These are phyloP conservation scores for Allolobophora icterica DNA, from an alignment of 2,888 invertebrate genomes.

Conservation along the genomic window DNA sequence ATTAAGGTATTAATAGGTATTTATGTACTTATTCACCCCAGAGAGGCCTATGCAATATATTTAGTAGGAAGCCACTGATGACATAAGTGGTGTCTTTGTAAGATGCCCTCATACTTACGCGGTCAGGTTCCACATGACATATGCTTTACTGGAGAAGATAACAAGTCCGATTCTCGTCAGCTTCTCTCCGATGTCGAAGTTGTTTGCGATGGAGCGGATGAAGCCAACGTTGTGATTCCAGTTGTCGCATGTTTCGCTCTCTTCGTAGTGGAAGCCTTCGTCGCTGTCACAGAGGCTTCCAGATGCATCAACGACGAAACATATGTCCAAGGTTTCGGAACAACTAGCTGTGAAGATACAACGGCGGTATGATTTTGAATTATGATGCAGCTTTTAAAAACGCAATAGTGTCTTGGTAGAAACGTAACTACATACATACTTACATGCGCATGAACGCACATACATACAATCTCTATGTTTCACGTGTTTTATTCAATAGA, in stretches of 20 bases:
- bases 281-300: constrained; percentile 39
- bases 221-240: constrained; percentile 15
- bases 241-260: constrained; percentile 32
- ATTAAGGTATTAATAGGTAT: no score
- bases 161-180: neutral
- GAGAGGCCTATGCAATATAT: no score
- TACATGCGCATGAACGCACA: no score
- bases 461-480: no score
- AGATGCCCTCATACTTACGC: constrained; percentile 24
- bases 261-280: neutral
- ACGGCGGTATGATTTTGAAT: neutral
- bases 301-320: constrained; percentile 29
- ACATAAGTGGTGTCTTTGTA: no score
- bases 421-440: no score
- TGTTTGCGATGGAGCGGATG: neutral
- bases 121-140: neutral
- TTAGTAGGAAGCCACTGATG: no score
- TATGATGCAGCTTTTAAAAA: neutral
- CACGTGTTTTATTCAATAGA: no score
- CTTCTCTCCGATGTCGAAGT: neutral
- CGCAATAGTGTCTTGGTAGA: no score
- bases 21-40: no score
- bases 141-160: neutral
- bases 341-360: neutral
- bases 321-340: neutral